Evolutionary conservation across 1,140 invertebrate genomes (phyloP), one percentile per base, ranked within the genome.

Genomic region (Drosophila dunni): DNA sequence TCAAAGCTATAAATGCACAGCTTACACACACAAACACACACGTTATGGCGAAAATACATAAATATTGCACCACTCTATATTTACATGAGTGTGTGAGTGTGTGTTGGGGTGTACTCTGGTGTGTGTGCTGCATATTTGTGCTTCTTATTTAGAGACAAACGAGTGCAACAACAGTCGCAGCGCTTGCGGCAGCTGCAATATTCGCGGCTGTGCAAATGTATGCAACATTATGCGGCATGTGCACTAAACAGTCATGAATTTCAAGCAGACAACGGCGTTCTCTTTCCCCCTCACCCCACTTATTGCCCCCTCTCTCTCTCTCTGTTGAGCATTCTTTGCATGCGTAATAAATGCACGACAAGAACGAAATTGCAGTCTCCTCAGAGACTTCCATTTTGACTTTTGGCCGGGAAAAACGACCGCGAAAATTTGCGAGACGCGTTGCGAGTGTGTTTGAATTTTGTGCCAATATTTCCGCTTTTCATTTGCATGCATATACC

Each of bases 191-290:
- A 86, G 75, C 78, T 86, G 82, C 82, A 78, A 78, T 69, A 77
- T 44, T 74, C 60, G 79, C 61, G 71, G 75, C 81, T 20, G 54
- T 34, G 60, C 40, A 84, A 88, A 79, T 89, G 81, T 68, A 89
- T 89, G 84, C 84, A 78, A 89, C 80, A 89, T 89, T 89, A 89
- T 89, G 85, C 84, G 78, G 85, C 84, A 89, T 89, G 84, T 89
- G 84, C 82, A 66, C 84, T 81, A 89, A 89, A 84, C 84, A 89
- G 84, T 89, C 84, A 89, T 89, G 84, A 89, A 89, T 89, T 89
- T 84, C 81, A 89, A 89, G 74, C 84, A 89, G 84, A 74, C 72
- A 48, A 56, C 72, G 44, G 57, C 38, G 1, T 11, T 42, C 38
- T n/a, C 38, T 42, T 20, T 2, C 34, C 1, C 29, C 10, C 15